phyloP scores from a whole-genome alignment of 1,140 invertebrate genomes.

The Eupristina koningsbergeri region DNA sequence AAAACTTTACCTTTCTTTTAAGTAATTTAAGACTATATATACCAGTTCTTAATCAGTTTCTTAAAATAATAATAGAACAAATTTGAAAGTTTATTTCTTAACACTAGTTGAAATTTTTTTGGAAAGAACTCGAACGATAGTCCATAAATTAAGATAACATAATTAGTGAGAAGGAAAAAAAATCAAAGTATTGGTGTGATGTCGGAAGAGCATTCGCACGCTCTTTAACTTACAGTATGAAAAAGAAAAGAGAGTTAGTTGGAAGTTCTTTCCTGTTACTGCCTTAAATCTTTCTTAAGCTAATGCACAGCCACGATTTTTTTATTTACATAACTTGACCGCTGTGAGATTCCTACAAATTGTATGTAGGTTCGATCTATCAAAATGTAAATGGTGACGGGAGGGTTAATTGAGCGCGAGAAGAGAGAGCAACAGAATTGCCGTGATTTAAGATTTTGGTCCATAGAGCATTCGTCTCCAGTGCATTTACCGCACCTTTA shows the following conservation, averaged over 20 bases:
- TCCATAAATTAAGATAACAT: neutral
- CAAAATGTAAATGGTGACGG: no score
- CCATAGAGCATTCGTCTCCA: no score
- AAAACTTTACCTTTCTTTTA: neutral
- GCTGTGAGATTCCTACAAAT: neutral
- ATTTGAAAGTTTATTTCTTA: neutral
- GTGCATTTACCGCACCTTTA: no score
- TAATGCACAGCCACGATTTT: neutral
- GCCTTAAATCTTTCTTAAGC: conserved; percentile 20
- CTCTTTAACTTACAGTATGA: neutral
- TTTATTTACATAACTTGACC: neutral
- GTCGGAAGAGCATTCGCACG: neutral
- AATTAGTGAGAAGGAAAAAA: conserved; percentile 4
- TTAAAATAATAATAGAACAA: neutral
- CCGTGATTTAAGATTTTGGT: no score
- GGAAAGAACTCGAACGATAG: neutral
- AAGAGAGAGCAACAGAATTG: no score
- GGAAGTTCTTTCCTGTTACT: neutral
- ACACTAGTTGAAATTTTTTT: neutral
- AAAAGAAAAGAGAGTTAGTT: neutral
- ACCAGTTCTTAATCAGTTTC: neutral
- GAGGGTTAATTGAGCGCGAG: no score
- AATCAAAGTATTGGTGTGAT: neutral
- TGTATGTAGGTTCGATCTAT: no score
- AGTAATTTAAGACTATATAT: neutral